These are phyloP conservation scores for Phrynocephalus guinanensis DNA, from an alignment of 2,797 vertebrate genomes.

Conservation along the genomic window DNA sequence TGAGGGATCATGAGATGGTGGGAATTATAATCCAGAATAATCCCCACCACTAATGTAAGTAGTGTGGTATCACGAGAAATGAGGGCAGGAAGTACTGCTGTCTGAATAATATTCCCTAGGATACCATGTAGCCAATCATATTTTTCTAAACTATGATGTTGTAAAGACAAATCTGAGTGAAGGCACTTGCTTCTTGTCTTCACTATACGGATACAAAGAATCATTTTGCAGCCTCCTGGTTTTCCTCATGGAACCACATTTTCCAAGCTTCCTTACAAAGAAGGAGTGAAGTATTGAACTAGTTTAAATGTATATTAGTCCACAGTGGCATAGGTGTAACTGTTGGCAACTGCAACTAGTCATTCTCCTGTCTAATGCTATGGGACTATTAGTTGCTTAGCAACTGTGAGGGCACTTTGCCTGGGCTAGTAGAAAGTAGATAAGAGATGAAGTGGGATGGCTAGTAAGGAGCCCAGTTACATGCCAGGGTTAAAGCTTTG, in stretches of 20 bases:
- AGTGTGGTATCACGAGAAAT: not conserved
- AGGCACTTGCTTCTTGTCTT: not conserved
- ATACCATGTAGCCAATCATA: not conserved
- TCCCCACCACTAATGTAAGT: too few species aligned
- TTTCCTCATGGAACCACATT: not conserved
- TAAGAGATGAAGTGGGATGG: not conserved
- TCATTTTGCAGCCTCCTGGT: not conserved
- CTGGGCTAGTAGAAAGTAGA: not conserved
- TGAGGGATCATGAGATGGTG: too few species aligned
- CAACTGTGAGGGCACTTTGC: not conserved
- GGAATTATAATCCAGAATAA: too few species aligned
- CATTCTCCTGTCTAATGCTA: not conserved
- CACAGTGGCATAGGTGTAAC: not conserved
- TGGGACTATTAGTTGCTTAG: slow-evolving; percentile 2
- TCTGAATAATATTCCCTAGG: not conserved
- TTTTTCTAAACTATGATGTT: not conserved
- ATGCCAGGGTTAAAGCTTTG: not conserved
- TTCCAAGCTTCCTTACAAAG: not conserved
- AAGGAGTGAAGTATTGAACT: not conserved
- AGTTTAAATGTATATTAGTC: not conserved
- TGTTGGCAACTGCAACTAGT: not conserved
- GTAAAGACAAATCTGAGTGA: not conserved
- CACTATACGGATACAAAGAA: not conserved
- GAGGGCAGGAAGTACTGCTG: not conserved
- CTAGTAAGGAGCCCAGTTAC: not conserved